Evolutionary conservation across 92 coral and sea anemone genomes (phyloP).

Genomic region (Paramuricea clavata): DNA sequence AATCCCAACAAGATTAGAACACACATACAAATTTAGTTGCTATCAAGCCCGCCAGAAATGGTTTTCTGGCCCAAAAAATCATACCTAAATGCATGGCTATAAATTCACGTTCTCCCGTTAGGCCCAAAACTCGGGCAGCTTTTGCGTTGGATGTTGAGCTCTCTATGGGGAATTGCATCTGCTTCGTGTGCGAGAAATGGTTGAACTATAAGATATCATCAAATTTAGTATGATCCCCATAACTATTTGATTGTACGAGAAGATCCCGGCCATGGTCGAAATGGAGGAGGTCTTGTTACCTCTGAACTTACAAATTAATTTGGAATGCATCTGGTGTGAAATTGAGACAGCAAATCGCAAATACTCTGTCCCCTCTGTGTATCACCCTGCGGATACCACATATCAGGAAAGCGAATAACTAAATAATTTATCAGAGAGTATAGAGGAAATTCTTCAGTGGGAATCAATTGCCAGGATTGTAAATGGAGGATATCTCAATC

Average conservation of each 20-base stretch:
- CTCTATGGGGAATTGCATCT: background rate
- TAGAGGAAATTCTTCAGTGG: background rate
- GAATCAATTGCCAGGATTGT: slow-evolving; percentile 53
- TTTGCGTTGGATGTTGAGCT: slow-evolving; percentile 50
- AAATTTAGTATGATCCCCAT: background rate
- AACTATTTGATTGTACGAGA: background rate
- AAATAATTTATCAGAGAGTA: no score
- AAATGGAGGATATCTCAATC: slow-evolving; percentile 61
- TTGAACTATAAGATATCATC: slow-evolving; percentile 31
- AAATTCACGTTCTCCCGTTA: slow-evolving; percentile 55
- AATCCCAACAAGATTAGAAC: slow-evolving; percentile 15
- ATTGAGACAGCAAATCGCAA: slow-evolving; percentile 45
- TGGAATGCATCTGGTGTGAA: slow-evolving; percentile 11
- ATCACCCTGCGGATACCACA: background rate
- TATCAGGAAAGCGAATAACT: slow-evolving; percentile 19
- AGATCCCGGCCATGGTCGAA: background rate
- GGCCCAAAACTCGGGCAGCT: slow-evolving; percentile 55
- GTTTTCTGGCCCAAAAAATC: slow-evolving; percentile 45
- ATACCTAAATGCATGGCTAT: slow-evolving; percentile 55
- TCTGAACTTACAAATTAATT: background rate
- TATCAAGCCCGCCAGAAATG: background rate
- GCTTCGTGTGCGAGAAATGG: slow-evolving; percentile 61
- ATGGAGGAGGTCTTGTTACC: background rate
- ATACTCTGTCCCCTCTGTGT: slow-evolving; percentile 35
- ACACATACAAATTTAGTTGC: background rate